Conservation (phyloP, 1,140 invertebrate genomes). For the Maniola jurtina region DNA sequence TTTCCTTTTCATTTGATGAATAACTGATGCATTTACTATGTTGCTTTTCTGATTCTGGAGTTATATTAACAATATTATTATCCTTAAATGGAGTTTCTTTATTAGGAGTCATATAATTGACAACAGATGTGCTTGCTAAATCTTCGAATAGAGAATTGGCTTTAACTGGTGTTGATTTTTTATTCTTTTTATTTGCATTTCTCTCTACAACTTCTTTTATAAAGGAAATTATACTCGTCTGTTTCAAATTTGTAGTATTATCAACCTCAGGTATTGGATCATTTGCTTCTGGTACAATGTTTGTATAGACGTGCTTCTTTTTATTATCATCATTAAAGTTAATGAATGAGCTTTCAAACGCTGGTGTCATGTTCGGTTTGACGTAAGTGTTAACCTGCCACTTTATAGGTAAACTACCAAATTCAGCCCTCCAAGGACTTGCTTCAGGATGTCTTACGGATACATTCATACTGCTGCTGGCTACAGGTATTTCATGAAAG, state of each 20-base stretch:
- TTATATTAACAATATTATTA: conserved; percentile 27
- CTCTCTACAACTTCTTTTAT: conserved; percentile 66
- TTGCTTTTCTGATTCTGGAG: conserved; percentile 35
- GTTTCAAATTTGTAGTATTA: conserved; percentile 49
- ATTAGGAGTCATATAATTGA: conserved; percentile 10
- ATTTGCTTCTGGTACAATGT: conserved; percentile 49
- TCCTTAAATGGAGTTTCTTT: conserved; percentile 11
- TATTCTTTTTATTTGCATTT: conserved; percentile 56
- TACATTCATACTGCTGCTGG: conserved; percentile 67
- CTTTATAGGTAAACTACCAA: conserved; percentile 66
- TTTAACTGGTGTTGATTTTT: conserved; percentile 53
- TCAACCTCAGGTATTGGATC: conserved; percentile 43
- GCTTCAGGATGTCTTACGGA: conserved; percentile 58
- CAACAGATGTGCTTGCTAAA: conserved; percentile 29
- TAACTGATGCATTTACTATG: conserved; percentile 16
- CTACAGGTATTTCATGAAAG: conserved; percentile 64
- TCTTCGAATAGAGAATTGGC: conserved; percentile 51
- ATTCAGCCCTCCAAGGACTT: conserved; percentile 68
- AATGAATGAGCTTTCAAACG: conserved; percentile 66
- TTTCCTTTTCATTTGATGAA: conserved; percentile 28
- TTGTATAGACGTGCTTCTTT: conserved; percentile 73
- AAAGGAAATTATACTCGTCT: conserved; percentile 70
- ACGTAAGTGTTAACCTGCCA: conserved; percentile 68
- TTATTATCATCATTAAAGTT: conserved; percentile 60
- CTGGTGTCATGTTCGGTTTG: conserved; percentile 71